These are phyloP conservation scores for Amphipyra tragopoginis DNA, from an alignment of 2,888 invertebrate species.

Conservation along the genomic window DNA sequence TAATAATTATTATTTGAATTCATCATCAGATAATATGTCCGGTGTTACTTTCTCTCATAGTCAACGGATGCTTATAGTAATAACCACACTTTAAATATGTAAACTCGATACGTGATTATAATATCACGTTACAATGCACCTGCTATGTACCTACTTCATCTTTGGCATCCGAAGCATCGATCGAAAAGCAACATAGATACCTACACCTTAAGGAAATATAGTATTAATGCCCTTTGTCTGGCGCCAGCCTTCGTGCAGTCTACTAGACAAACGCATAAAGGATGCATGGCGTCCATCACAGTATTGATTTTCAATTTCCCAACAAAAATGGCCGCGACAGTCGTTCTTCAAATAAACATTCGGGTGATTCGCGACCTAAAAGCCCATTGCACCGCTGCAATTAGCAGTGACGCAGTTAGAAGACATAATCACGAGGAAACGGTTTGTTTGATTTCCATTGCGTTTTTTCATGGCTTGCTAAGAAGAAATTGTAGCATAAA, in stretches of 20 bases:
- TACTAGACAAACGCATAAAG: slow-evolving; percentile 15
- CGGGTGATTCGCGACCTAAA: slow-evolving; percentile 35
- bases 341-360: slow-evolving; percentile 16
- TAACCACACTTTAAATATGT: background rate
- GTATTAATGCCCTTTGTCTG: too few species aligned
- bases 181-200: too few species aligned
- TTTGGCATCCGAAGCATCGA: background rate
- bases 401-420: slow-evolving; percentile 12
- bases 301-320: slow-evolving; percentile 40
- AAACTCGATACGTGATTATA: background rate
- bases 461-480: slow-evolving; percentile 9
- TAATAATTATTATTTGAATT: too few species aligned
- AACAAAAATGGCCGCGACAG: slow-evolving; percentile 11
- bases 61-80: background rate
- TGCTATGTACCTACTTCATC: background rate
- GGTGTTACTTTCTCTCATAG: background rate
- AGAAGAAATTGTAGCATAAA: background rate
- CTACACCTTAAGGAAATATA: too few species aligned
- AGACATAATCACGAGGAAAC: slow-evolving; percentile 1
- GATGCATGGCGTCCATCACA: slow-evolving; percentile 2
- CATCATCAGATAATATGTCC: background rate
- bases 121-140: background rate
- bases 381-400: slow-evolving; percentile 34
- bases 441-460: slow-evolving; percentile 17
- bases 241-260: slow-evolving; percentile 1